Conservation (phyloP, 2,797 vertebrate genomes). For the Caiman crocodilus region DNA sequence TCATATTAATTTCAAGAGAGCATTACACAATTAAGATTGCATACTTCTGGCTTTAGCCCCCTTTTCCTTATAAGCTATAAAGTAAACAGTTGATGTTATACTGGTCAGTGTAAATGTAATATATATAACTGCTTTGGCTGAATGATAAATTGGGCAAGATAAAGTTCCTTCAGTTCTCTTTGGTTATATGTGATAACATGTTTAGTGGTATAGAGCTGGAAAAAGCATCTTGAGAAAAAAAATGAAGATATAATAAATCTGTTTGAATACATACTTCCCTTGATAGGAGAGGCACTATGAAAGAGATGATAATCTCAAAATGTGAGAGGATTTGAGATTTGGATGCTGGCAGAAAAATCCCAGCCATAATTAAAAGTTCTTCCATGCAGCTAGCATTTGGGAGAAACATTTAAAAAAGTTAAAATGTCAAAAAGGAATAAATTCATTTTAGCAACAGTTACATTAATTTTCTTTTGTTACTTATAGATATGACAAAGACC, state of each 20-base stretch:
- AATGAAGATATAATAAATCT: background rate
- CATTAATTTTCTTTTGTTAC: background rate
- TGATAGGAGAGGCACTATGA: fast-evolving
- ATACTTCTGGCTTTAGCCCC: background rate
- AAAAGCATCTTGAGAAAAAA: background rate
- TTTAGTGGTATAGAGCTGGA: background rate
- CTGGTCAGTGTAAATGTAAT: background rate
- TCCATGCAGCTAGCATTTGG: background rate
- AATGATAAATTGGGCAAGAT: background rate
- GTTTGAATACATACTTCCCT: background rate
- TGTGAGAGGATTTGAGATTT: too few species aligned
- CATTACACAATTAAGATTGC: too few species aligned
- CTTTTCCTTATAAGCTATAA: background rate
- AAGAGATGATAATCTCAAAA: too few species aligned
- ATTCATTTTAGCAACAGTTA: background rate
- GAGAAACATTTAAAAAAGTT: background rate
- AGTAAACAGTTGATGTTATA: background rate
- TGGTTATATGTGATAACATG: background rate
- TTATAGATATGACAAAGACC: constrained; percentile 43
- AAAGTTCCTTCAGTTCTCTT: background rate
- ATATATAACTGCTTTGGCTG: background rate
- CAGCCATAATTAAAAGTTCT: background rate
- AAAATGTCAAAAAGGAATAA: background rate
- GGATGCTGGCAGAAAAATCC: background rate
- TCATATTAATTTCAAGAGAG: background rate